These are phyloP conservation scores for Euphonia xanthogaster DNA, from an alignment of 2,797 vertebrate species.

Conservation along the genomic window DNA sequence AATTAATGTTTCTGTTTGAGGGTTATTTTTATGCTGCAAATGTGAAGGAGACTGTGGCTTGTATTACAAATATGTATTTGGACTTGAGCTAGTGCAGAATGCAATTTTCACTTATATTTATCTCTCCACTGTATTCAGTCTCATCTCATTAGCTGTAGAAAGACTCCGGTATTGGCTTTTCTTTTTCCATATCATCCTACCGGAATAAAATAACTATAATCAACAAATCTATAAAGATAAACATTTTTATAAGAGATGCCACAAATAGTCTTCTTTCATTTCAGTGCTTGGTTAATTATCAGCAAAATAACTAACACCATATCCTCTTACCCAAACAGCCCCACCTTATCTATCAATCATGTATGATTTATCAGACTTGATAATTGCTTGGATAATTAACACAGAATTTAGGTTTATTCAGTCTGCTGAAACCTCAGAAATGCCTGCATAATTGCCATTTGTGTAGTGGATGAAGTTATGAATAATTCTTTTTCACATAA, in stretches of 20 bases:
- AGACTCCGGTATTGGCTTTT: constrained; percentile 22
- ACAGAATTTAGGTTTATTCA: constrained; percentile 57
- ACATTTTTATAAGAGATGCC: constrained; percentile 59
- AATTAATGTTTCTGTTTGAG: constrained; percentile 71
- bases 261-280: constrained; percentile 46
- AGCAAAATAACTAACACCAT: constrained; percentile 65
- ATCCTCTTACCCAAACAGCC: constrained; percentile 66
- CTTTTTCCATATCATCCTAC: constrained; percentile 10
- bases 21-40: constrained; percentile 68
- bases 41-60: constrained; percentile 50
- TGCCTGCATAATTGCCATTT: constrained; percentile 68
- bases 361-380: constrained; percentile 72
- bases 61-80: constrained; percentile 48
- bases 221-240: constrained; percentile 63
- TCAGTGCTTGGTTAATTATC: constrained; percentile 57
- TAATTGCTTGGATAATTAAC: constrained; percentile 74
- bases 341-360: constrained; percentile 71
- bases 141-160: constrained; percentile 37
- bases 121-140: constrained; percentile 22
- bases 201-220: constrained; percentile 60
- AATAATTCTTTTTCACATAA: constrained; percentile 69
- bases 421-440: constrained; percentile 57
- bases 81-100: constrained; percentile 35
- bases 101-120: constrained; percentile 55
- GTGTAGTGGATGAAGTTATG: constrained; percentile 63